Percentiles rank a stretch among this genome's conserved stretches.
These are phyloP conservation scores for Manduca sexta DNA, from an alignment of 1,140 invertebrate species.

Conservation along the genomic window DNA sequence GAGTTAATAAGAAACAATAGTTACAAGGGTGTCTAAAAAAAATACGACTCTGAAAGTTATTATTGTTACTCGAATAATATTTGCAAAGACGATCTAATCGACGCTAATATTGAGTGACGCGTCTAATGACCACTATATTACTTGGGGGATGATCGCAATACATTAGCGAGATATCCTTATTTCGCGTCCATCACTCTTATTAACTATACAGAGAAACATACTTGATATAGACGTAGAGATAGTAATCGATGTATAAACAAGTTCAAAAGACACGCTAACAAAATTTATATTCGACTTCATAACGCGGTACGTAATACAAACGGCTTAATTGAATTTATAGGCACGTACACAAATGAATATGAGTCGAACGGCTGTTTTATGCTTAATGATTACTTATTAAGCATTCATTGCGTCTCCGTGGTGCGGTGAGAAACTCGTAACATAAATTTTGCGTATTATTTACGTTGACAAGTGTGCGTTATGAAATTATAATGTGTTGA, in stretches of 20 bases:
- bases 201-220: slow-evolving; percentile 7
- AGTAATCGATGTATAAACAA: slow-evolving; percentile 31
- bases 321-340: slow-evolving; percentile 68
- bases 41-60: no score
- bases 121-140: slow-evolving; percentile 25
- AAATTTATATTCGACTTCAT: slow-evolving; percentile 34
- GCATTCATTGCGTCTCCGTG: slow-evolving; percentile 53
- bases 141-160: background rate
- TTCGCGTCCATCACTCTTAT: no score
- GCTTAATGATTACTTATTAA: slow-evolving; percentile 56
- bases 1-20: no score
- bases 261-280: slow-evolving; percentile 45
- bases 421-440: slow-evolving; percentile 70
- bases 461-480: slow-evolving; percentile 66
- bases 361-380: slow-evolving; percentile 53
- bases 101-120: slow-evolving; percentile 39
- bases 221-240: slow-evolving; percentile 13
- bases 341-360: slow-evolving; percentile 67
- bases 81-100: background rate
- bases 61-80: no score
- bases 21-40: no score
- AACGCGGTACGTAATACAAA: slow-evolving; percentile 37
- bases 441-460: slow-evolving; percentile 73
- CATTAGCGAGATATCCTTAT: no score
- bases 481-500: slow-evolving; percentile 67